phyloP scores from a whole-genome alignment of 2,797 vertebrate species.

The Merluccius polli region DNA sequence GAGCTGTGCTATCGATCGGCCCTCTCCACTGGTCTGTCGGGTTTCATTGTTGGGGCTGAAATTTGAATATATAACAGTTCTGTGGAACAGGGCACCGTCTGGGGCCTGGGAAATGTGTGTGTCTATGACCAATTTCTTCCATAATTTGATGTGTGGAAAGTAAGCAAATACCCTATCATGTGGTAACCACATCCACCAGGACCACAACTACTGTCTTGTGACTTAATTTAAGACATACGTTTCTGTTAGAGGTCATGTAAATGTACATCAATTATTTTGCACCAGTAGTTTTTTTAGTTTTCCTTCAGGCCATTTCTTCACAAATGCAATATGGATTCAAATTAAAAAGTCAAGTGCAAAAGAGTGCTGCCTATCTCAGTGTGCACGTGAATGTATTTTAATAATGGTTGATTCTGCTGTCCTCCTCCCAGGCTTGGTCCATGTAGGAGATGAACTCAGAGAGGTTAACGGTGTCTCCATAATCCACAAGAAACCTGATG shows the following conservation, averaged over 20 bases:
- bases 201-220: background rate
- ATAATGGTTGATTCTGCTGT: background rate
- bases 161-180: background rate
- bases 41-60: slow-evolving; percentile 51
- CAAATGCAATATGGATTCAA: background rate
- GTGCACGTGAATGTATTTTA: background rate
- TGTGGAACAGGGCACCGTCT: background rate
- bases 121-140: background rate
- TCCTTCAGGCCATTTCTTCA: too few species aligned
- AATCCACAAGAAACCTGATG: slow-evolving; percentile 90
- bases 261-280: background rate
- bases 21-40: slow-evolving; percentile 8
- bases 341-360: background rate
- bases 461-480: slow-evolving; percentile 92
- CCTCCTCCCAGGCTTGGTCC: slow-evolving; percentile 83
- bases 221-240: background rate
- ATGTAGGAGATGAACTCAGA: slow-evolving; percentile 91
- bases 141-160: background rate
- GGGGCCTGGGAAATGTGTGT: background rate
- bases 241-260: background rate
- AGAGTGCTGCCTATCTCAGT: background rate
- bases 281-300: background rate
- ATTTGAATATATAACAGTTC: slow-evolving; percentile 22
- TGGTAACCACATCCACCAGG: background rate
- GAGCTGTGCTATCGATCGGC: background rate